Evolutionary conservation across 2,113 vertebrate genomes (phyloP).

Genomic region (Acrocephalus arundinaceus): DNA sequence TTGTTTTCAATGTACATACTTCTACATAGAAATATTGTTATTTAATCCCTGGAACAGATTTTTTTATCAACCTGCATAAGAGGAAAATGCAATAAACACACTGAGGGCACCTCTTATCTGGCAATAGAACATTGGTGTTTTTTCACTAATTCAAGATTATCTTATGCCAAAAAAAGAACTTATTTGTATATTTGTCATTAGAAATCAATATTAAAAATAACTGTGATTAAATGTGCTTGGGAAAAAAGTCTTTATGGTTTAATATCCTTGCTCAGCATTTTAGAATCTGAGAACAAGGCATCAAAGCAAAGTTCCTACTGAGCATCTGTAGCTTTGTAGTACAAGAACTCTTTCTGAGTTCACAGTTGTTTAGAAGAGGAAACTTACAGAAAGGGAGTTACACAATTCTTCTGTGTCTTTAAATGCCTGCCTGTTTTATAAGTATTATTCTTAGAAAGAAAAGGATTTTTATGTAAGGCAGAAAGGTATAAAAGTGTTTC

Average conservation of each 20-base stretch:
- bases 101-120: neutral
- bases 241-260: neutral
- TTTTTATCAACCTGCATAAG: neutral
- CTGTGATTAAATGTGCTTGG: neutral
- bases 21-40: neutral
- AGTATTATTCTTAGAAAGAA: neutral
- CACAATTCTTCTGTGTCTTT: neutral
- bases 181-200: neutral
- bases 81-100: neutral
- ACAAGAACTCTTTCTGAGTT: neutral
- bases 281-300: accelerated
- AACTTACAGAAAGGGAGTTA: accelerated
- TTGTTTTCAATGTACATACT: neutral
- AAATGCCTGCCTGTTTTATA: neutral
- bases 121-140: neutral
- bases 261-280: neutral
- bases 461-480: neutral
- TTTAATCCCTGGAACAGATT: neutral
- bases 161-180: neutral
- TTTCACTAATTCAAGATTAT: neutral
- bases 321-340: neutral
- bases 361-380: neutral
- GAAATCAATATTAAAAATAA: neutral
- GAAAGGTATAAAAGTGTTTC: neutral
- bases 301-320: neutral